Conservation (phyloP, 2,888 invertebrate species). For the Yponomeuta cagnagella region DNA sequence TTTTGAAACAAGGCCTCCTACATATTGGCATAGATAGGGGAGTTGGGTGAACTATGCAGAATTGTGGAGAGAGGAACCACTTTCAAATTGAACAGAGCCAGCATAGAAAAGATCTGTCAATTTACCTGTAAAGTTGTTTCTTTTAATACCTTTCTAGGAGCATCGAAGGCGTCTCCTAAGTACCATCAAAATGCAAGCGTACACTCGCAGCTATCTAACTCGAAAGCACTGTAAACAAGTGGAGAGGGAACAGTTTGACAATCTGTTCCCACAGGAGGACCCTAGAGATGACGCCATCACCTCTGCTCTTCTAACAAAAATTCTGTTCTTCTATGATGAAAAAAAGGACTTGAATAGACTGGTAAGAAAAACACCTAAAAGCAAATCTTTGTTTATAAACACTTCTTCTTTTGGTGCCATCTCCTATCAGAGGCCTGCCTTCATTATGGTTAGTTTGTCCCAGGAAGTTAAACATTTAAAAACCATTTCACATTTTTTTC, state of each 20-base stretch:
- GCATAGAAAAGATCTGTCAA: not conserved
- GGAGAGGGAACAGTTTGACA: constrained; percentile 83
- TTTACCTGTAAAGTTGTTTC: not conserved
- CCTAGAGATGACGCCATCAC: constrained; percentile 66
- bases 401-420: too few species aligned
- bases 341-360: constrained; percentile 79
- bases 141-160: constrained; percentile 60
- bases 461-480: too few species aligned
- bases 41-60: too few species aligned
- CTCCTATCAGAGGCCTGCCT: too few species aligned
- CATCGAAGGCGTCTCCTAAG: constrained; percentile 83
- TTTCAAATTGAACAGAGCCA: not conserved
- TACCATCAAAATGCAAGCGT: constrained; percentile 88
- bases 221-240: constrained; percentile 80
- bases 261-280: constrained; percentile 62
- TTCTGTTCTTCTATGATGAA: constrained; percentile 86
- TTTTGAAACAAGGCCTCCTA: too few species aligned
- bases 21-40: too few species aligned
- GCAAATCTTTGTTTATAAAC: constrained; percentile 11
- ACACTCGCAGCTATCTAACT: constrained; percentile 83
- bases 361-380: constrained; percentile 47
- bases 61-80: too few species aligned
- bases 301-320: constrained; percentile 76
- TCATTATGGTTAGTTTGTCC: too few species aligned
- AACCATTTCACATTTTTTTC: too few species aligned